phyloP scores from a whole-genome alignment of 2,888 invertebrate species.

The Pseudococcus longispinus region DNA sequence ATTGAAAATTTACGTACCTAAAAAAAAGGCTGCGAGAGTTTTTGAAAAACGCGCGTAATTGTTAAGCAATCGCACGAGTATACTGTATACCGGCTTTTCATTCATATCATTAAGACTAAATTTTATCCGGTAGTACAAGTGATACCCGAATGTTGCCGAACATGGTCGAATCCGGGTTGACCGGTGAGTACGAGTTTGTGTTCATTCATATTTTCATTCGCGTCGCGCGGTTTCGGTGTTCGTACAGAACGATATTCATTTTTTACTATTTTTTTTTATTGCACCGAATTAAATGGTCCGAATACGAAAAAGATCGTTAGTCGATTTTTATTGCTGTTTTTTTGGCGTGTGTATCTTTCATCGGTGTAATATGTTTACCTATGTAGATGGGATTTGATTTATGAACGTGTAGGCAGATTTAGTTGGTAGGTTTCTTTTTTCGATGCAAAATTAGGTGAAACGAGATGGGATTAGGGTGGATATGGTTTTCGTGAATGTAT shows the following conservation, averaged over 20 bases:
- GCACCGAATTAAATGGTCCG: constrained; percentile 7
- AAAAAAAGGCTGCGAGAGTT: constrained; percentile 19
- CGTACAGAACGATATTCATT: constrained; percentile 18
- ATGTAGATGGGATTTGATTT: not conserved
- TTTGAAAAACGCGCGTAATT: constrained; percentile 44
- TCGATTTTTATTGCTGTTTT: constrained; percentile 11
- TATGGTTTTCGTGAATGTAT: not conserved
- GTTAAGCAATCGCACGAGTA: constrained; percentile 39
- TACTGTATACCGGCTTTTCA: constrained; percentile 28
- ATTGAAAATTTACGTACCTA: constrained; percentile 26
- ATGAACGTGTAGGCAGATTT: not conserved
- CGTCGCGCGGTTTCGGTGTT: constrained; percentile 15
- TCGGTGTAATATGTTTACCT: constrained; percentile 1
- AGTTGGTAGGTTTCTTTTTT: not conserved
- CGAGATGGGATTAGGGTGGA: not conserved
- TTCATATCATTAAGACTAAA: constrained; percentile 42
- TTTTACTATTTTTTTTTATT: constrained; percentile 4
- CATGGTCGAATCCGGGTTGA: not conserved
- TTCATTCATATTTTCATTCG: constrained; percentile 20
- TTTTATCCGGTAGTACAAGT: constrained; percentile 40
- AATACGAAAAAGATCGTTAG: constrained; percentile 10
- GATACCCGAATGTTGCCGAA: not conserved
- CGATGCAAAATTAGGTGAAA: not conserved
- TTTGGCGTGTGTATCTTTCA: constrained; percentile 5
- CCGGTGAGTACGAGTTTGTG: not conserved